Evolutionary conservation across 2,888 invertebrate species (phyloP).

Genomic region (Papilio protenor): DNA sequence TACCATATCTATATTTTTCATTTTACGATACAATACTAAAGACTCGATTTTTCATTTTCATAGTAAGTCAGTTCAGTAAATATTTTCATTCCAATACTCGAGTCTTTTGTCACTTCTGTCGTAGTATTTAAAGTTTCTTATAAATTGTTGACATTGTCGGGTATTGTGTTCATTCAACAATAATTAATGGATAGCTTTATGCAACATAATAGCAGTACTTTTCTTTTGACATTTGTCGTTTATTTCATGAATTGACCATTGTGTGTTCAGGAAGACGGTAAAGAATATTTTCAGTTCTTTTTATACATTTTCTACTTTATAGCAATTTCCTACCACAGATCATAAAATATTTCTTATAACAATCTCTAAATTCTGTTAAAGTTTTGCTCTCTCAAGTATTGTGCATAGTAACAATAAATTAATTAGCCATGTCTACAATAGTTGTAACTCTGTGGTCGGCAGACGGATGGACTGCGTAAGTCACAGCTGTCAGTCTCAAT

Average conservation of each 20-base stretch:
- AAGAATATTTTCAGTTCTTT: not conserved
- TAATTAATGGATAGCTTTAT: constrained; percentile 12
- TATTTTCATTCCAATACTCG: not conserved
- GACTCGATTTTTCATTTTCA: not conserved
- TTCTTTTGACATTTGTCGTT: not conserved
- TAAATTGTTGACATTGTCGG: constrained; percentile 6
- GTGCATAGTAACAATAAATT: not conserved
- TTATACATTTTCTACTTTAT: not conserved
- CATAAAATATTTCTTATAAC: too few species aligned
- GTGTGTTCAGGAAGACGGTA: not conserved
- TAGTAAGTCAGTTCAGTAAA: not conserved
- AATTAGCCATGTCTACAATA: not conserved
- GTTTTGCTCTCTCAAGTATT: not conserved
- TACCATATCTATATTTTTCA: too few species aligned
- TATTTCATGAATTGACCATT: constrained; percentile 5
- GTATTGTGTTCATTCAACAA: not conserved
- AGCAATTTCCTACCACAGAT: not conserved
- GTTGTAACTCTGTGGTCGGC: not conserved
- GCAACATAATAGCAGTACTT: not conserved
- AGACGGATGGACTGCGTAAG: constrained; percentile 6
- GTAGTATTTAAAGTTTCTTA: constrained; percentile 5
- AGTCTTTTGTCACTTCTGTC: not conserved
- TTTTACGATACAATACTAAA: constrained; percentile 22
- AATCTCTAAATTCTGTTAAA: not conserved
- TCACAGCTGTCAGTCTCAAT: constrained; percentile 13